phyloP scores from a whole-genome alignment of 1,140 invertebrate genomes.

The Drosophila oshimai region DNA sequence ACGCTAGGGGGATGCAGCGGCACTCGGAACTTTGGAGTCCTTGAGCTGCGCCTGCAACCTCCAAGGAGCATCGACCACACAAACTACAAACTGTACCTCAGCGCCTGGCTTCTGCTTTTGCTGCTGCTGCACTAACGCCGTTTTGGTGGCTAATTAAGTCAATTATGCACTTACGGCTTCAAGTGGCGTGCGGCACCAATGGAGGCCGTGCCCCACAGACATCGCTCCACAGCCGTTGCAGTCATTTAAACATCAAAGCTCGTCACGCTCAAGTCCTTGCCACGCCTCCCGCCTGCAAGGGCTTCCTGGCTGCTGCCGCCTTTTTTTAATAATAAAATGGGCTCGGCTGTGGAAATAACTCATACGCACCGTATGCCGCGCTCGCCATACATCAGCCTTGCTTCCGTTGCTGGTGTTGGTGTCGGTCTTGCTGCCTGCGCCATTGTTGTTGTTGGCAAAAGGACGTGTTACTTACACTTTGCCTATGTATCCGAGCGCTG shows the following conservation, averaged over 20 bases:
- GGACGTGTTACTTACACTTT: slow-evolving; percentile 76
- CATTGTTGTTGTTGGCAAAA: slow-evolving; percentile 50
- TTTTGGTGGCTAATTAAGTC: slow-evolving; percentile 80
- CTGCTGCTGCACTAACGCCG: slow-evolving; percentile 56
- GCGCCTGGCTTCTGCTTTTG: slow-evolving; percentile 2
- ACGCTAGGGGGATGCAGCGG: slow-evolving; percentile 24
- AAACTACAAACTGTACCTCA: slow-evolving; percentile 38
- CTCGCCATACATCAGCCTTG: slow-evolving; percentile 66
- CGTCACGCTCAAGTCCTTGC: slow-evolving; percentile 61
- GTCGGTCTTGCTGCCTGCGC: not conserved
- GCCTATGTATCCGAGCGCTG: slow-evolving; percentile 63
- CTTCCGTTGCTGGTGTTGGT: slow-evolving; percentile 25
- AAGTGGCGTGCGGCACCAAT: slow-evolving; percentile 68
- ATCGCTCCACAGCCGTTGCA: slow-evolving; percentile 41
- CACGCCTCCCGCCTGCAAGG: not conserved
- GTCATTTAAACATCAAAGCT: slow-evolving; percentile 77
- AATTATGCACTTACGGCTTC: slow-evolving; percentile 76
- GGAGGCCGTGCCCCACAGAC: slow-evolving; percentile 35
- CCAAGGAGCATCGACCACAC: slow-evolving; percentile 54
- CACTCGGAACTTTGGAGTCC: slow-evolving; percentile 57
- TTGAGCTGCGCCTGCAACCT: slow-evolving; percentile 51
- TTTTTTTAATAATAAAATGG: slow-evolving; percentile 77
- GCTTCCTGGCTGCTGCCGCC: slow-evolving; percentile 25
- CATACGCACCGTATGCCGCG: slow-evolving; percentile 78
- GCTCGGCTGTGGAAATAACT: slow-evolving; percentile 72